Evolutionary conservation across 2,113 vertebrate species (phyloP), one percentile per base, ranked within the genome.

Genomic region (Colius striatus): DNA sequence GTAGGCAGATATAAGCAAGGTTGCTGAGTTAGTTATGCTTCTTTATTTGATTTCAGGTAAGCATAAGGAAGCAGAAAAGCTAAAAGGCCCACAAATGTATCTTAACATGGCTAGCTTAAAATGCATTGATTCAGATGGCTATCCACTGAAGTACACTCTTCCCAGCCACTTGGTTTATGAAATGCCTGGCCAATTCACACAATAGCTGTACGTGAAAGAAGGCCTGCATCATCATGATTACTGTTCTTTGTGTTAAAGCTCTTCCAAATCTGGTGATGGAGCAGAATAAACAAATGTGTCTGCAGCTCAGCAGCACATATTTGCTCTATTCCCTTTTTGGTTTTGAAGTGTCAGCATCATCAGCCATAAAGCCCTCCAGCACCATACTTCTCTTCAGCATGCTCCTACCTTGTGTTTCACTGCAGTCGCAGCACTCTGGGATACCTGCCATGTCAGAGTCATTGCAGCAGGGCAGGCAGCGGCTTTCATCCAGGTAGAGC

Each of bases 341-440:
- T 45, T 68, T 76, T 32, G 38, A 23, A 36, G 20, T 26, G 16
- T 29, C 38, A 38, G 17, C 15, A n/a, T 66, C 23, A 25, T 10
- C 14, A 36, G 6, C 1, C 13, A 6, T 23, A 32, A 36, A 66
- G 25, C 15, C 16, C 45, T 60, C 54, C 61, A 51, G 41, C n/a
- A 55, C 29, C 20, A 14, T 41, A 7, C 9, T 60, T 11, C 23
- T 58, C 10, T 71, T 80, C 53, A 34, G 18, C 13, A 1, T 12
- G 7, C 53, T 65, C 97, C 96, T 98, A 99, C 99, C 98, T 76
- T 34, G 76, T 15, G 95, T 97, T 57, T 95, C 75, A 1, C 61
- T 89, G 95, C 99, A 99, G 94, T 99, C 97, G 78, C 99, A 99
- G 97, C 99, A 99, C n/a, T 98, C 98, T 58, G 91, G 86, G 45